Evolutionary conservation across 2,797 vertebrate genomes (phyloP).

Genomic region (Paguma larvata): DNA sequence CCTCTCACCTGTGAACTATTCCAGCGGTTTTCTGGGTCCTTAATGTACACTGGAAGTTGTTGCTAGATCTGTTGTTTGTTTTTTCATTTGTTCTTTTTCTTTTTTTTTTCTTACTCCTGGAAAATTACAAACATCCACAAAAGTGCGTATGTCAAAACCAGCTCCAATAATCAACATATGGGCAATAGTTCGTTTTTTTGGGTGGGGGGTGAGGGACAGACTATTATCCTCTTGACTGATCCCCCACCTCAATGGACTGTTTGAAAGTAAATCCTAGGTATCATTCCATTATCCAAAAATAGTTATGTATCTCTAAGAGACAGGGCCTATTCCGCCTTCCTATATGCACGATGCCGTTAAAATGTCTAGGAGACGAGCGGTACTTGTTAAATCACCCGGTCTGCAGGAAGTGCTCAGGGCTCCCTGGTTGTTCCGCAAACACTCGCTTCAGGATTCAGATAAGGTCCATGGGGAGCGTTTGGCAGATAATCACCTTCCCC

Average conservation of each 20-base stretch:
- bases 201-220: not conserved
- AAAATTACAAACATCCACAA: not conserved
- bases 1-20: not conserved
- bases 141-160: not conserved
- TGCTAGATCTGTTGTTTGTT: not conserved
- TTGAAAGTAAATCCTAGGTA: not conserved
- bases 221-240: not conserved
- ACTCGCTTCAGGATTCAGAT: not conserved
- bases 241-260: not conserved
- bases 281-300: not conserved
- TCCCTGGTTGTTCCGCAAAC: not conserved
- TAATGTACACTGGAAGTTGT: not conserved
- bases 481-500: not conserved
- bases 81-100: not conserved
- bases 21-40: not conserved
- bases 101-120: not conserved
- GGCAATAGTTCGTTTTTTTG: not conserved
- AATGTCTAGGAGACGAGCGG: not conserved
- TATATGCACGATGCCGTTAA: not conserved
- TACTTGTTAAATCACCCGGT: not conserved
- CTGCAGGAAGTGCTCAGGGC: not conserved
- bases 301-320: not conserved
- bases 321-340: not conserved
- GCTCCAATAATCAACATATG: not conserved
- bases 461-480: not conserved